Percentiles rank a stretch among this genome's conserved stretches.
phyloP scores from a whole-genome alignment of 1,140 invertebrate species.

The Zophobas morio region DNA sequence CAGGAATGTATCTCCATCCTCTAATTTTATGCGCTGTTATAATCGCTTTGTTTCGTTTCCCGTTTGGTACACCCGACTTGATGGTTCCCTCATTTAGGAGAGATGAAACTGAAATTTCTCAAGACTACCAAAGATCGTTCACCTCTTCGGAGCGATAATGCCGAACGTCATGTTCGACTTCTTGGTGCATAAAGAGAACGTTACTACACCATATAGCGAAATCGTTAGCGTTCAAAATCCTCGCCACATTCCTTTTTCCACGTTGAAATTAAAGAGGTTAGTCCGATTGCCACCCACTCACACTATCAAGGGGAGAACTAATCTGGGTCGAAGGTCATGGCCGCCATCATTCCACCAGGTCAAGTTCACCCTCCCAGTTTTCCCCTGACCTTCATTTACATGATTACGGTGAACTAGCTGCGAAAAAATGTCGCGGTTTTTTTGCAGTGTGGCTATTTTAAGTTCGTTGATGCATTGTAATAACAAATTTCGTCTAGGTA shows the following conservation, averaged over 20 bases:
- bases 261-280: constrained; percentile 5
- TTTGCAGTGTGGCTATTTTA: neutral
- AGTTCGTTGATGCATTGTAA: neutral
- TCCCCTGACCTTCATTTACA: constrained; percentile 46
- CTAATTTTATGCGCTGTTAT: constrained; percentile 22
- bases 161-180: constrained; percentile 29
- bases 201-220: neutral
- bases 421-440: neutral
- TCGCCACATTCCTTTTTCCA: constrained; percentile 6
- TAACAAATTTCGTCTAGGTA: too few relatives aligned
- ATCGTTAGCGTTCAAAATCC: neutral
- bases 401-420: constrained; percentile 19
- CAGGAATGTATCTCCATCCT: neutral
- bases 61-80: neutral
- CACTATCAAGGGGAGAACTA: constrained; percentile 47
- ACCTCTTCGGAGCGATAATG: neutral
- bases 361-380: constrained; percentile 57
- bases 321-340: constrained; percentile 57
- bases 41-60: constrained; percentile 27
- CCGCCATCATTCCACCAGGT: constrained; percentile 54
- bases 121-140: constrained; percentile 29
- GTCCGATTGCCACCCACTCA: constrained; percentile 32
- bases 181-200: constrained; percentile 25
- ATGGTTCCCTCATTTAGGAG: neutral
- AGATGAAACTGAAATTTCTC: constrained; percentile 39